Evolutionary conservation across 1,140 invertebrate species (phyloP).

Genomic region (Drosophila repletoides): DNA sequence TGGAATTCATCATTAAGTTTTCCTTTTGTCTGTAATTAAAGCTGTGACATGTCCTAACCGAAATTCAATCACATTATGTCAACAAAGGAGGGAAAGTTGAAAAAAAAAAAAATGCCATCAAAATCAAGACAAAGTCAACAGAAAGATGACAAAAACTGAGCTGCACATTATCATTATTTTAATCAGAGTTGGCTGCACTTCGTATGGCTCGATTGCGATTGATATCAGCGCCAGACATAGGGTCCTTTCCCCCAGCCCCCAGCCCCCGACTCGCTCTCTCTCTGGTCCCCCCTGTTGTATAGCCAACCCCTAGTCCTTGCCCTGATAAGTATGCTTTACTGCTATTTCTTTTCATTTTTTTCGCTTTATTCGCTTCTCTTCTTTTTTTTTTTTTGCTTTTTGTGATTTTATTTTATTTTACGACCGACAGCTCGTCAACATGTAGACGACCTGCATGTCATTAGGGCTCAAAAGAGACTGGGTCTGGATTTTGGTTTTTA

Average conservation of each 20-base stretch:
- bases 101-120: slow-evolving; percentile 22
- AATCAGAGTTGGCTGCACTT: slow-evolving; percentile 57
- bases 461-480: slow-evolving; percentile 37
- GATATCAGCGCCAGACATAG: slow-evolving; percentile 36
- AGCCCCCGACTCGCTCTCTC: not conserved
- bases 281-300: not conserved
- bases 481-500: slow-evolving; percentile 30
- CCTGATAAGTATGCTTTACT: slow-evolving; percentile 33
- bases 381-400: not conserved
- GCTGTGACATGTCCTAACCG: not conserved
- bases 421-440: slow-evolving; percentile 46
- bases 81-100: not conserved
- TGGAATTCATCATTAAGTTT: slow-evolving; percentile 32
- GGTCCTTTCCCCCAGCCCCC: not conserved
- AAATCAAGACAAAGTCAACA: slow-evolving; percentile 31
- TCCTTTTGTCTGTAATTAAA: slow-evolving; percentile 54
- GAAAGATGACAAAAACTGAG: slow-evolving; percentile 24
- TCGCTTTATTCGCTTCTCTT: no score
- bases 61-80: slow-evolving; percentile 60
- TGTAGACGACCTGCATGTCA: slow-evolving; percentile 61
- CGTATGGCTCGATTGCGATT: slow-evolving; percentile 51
- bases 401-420: slow-evolving; percentile 38
- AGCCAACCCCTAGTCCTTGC: not conserved
- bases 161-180: slow-evolving; percentile 61
- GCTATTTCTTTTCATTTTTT: not conserved